These are phyloP conservation scores for Kryptopterus vitreolus DNA, from an alignment of 2,797 vertebrate genomes.

Conservation along the genomic window DNA sequence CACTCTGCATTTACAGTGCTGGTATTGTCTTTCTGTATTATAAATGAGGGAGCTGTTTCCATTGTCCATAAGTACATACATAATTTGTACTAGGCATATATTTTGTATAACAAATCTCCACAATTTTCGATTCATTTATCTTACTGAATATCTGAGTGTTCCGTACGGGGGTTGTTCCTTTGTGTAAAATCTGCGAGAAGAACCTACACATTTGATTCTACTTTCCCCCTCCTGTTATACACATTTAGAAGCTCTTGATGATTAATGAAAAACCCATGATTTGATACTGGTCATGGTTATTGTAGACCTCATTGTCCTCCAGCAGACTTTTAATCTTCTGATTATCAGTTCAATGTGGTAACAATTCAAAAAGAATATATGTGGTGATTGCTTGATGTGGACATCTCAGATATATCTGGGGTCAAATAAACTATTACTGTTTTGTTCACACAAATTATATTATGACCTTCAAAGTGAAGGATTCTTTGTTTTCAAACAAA, in stretches of 20 bases:
- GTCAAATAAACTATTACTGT: not conserved
- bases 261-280: not conserved
- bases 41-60: not conserved
- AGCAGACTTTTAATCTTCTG: not conserved
- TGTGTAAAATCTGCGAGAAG: not conserved
- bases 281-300: not conserved
- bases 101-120: not conserved
- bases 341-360: not conserved
- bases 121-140: not conserved
- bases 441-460: not conserved
- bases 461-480: not conserved
- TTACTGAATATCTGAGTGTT: not conserved
- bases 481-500: not conserved
- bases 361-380: not conserved
- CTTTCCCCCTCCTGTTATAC: not conserved
- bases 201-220: not conserved
- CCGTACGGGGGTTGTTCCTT: too few relatives aligned
- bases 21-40: not conserved
- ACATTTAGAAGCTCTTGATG: not conserved
- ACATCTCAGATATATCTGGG: not conserved
- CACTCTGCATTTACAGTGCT: not conserved
- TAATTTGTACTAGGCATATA: not conserved
- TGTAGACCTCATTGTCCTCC: not conserved
- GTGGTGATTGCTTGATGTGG: not conserved
- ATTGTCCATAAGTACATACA: not conserved